These are phyloP conservation scores for Typhlichthys eigenmanni DNA, from an alignment of 2,797 vertebrate species.

Conservation along the genomic window DNA sequence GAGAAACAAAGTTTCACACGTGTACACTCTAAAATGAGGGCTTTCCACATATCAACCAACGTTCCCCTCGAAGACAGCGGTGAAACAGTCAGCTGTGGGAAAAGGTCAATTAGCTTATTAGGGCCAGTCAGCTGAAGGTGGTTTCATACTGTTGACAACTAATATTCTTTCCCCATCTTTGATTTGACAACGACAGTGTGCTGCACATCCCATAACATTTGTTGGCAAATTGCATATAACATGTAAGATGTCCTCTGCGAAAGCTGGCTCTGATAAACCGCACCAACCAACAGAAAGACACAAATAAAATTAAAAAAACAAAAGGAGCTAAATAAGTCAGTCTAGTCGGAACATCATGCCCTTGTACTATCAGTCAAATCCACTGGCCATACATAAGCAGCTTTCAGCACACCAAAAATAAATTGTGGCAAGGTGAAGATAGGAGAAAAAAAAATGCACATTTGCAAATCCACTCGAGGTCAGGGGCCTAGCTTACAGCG, in stretches of 20 bases:
- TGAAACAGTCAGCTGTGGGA: conserved; percentile 54
- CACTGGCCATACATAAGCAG: conserved; percentile 44
- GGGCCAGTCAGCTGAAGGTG: conserved; percentile 70
- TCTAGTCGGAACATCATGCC: neutral
- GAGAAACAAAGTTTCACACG: conserved; percentile 53
- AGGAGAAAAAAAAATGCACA: conserved; percentile 52
- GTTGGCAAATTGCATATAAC: conserved; percentile 39
- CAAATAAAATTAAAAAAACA: neutral
- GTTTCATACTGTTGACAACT: conserved; percentile 63
- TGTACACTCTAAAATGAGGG: conserved; percentile 38
- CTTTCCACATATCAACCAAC: conserved; percentile 43
- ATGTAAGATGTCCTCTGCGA: too few species aligned
- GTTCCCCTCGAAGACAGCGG: conserved; percentile 48
- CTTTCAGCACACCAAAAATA: conserved; percentile 50
- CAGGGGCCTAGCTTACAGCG: conserved; percentile 45
- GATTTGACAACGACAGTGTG: conserved; percentile 36
- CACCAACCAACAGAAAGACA: conserved; percentile 3
- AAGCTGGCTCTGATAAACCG: conserved; percentile 12
- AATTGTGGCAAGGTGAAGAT: conserved; percentile 68
- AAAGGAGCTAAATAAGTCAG: neutral
- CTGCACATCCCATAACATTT: conserved; percentile 57
- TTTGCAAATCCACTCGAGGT: conserved; percentile 65
- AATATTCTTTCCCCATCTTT: conserved; percentile 41
- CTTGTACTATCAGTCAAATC: conserved; percentile 16
- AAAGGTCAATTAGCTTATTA: conserved; percentile 83